Evolutionary conservation across 2,113 vertebrate species (phyloP), one percentile per base, ranked within the genome.

Genomic region (Nyctibius bracteatus): DNA sequence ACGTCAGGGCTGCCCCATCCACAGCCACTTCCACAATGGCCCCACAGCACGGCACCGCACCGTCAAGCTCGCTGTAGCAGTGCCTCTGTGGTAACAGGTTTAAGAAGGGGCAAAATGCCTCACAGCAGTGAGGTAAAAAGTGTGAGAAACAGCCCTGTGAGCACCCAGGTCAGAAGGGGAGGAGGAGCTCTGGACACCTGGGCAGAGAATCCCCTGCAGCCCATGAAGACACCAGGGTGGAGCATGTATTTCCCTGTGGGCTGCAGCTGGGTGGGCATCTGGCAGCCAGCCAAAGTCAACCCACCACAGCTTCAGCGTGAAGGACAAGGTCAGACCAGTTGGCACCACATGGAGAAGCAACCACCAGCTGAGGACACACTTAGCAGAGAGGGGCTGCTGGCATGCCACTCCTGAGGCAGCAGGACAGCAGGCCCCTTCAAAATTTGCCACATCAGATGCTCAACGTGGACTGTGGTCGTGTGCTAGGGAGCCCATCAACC

Each of bases 391-490:
- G 28, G 19, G 6, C 39, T 52, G 72, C 24, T 54, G 44, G 14
- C 9, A 58, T 7, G 41, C 6, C 21, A 7, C n/a, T 23, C 46
- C 3, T 1, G 37, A 44, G 52, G 62, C 41, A 57, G 81, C 31
- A 43, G 72, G 51, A 41, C 54, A 67, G 44, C 86, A 83, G 41
- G 44, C 5, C 37, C 20, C 62, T 25, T 22, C 57, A n/a, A 39
- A 61, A 28, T 25, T 18, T 43, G 51, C 59, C 31, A 8, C 28
- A 41, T 1, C 15, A 8, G 1, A 3, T 6, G 14, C 31, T 33
- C 39, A 12, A 2, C 7, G 1, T 0, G 1, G 46, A 35, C 43
- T 20, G 24, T 3, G 18, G 17, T 33, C 1, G 0, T 5, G 22
- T 24, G 27, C 15, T 10, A 13, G 30, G 37, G 44, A 81, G 49